A percentile compares a stretch with the other conserved stretches of the same genome.
These are phyloP conservation scores for Dione juno DNA, from an alignment of 2,888 invertebrate species.

Conservation along the genomic window DNA sequence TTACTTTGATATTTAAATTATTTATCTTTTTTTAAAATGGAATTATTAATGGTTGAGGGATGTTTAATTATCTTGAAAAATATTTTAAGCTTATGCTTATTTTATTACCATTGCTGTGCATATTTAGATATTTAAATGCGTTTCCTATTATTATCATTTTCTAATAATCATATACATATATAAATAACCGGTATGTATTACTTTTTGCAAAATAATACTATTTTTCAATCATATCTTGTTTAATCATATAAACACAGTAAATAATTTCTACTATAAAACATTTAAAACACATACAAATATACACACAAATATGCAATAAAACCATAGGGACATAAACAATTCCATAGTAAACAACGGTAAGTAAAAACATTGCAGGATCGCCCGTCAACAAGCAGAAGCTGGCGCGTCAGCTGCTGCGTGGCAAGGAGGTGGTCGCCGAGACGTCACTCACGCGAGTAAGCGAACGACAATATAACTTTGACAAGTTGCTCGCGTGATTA, in stretches of 20 bases:
- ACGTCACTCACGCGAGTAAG: conserved; percentile 92
- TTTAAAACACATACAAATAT: neutral
- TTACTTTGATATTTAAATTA: neutral
- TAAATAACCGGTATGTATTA: too few relatives aligned
- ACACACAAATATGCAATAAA: neutral
- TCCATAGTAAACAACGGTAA: conserved; percentile 27
- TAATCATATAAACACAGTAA: neutral
- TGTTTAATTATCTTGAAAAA: neutral
- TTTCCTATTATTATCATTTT: neutral
- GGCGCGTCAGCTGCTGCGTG: conserved; percentile 89
- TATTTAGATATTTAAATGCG: neutral
- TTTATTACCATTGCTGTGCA: conserved; percentile 23
- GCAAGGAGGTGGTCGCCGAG: conserved; percentile 87
- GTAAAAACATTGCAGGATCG: conserved; percentile 85
- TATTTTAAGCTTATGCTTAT: conserved; percentile 14
- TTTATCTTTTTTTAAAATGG: neutral
- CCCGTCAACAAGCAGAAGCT: conserved; percentile 92
- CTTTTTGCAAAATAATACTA: neutral
- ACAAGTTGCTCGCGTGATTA: conserved; percentile 64
- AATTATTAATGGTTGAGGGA: neutral
- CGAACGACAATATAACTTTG: conserved; percentile 73
- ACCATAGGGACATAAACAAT: neutral
- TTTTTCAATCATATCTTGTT: too few relatives aligned
- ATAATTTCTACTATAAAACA: neutral
- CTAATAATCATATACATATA: too few relatives aligned